Evolutionary conservation across 1,140 invertebrate genomes (phyloP), one percentile per base, ranked within the genome.

Genomic region (Aplysia californica): DNA sequence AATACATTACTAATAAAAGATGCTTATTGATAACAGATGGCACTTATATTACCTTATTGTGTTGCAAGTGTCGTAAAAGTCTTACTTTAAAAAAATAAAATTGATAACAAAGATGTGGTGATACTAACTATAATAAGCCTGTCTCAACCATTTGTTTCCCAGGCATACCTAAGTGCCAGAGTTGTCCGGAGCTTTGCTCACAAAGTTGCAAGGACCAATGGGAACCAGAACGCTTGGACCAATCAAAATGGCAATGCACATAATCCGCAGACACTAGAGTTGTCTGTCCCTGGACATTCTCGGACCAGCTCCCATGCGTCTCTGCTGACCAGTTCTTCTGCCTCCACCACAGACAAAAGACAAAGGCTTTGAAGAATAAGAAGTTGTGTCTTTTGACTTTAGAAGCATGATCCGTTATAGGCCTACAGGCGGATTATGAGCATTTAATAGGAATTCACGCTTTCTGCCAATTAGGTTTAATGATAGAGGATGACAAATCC

Each of bases 101-200:
- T 50, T 50, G 10, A 50, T 50, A 15, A 15, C n/a, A 50, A 50
- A 50, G n/a, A 50, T 50, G n/a, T 50, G 10, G 10, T 50, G 10
- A 50, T n/a, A 50, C 10, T 50, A n/a, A 15, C 10, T 50, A 50
- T 50, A 50, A 15, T 10, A n/a, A 15, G 44, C 10, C n/a, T 10
- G n/a, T n/a, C n/a, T n/a, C n/a, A n/a, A n/a, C n/a, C 55, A 18
- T 29, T 69, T 1, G 10, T 59, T 41, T 80, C 77, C 35, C 72
- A 85, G 84, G 84, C 83, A 15, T 80, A 80, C 23, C 71, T 85
- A 21, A 85, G 84, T 77, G 84, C 84, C 18, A 77, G 82, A 39
- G 81, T 80, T 23, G 83, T 85, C 1, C 82, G 82, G 61, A 67
- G 65, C 38, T 85, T 85, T 71, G 79, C 84, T 3, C 71, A 76